These are phyloP conservation scores for Falco cherrug DNA, from an alignment of 2,797 vertebrate species.

Conservation along the genomic window DNA sequence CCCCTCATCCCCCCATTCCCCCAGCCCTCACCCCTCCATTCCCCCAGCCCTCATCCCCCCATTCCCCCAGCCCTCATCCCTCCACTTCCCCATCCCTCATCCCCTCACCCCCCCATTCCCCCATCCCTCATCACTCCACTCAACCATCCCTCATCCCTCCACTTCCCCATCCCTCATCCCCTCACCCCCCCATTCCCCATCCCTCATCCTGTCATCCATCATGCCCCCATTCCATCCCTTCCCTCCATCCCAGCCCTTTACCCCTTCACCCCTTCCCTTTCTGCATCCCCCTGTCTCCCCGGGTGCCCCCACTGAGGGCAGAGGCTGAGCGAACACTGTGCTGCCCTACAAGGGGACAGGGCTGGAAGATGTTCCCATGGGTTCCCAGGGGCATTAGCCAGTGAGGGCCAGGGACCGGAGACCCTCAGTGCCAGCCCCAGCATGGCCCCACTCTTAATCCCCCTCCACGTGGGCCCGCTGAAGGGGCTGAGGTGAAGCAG, in stretches of 20 bases:
- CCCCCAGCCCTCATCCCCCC: too few relatives aligned
- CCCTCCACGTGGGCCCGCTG: fast-evolving
- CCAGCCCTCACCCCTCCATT: too few relatives aligned
- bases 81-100: too few relatives aligned
- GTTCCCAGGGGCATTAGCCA: not conserved
- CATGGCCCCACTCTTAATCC: not conserved
- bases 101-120: fast-evolving
- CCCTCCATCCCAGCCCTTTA: not conserved
- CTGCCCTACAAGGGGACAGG: not conserved
- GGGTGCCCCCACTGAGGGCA: not conserved
- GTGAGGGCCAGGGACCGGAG: not conserved
- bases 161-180: too few relatives aligned
- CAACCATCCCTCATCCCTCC: too few relatives aligned
- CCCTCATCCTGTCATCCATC: too few relatives aligned
- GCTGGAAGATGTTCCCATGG: not conserved
- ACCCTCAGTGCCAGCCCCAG: not conserved
- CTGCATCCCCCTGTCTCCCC: not conserved
- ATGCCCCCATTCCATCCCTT: not conserved
- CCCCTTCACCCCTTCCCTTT: not conserved
- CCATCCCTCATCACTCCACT: not conserved
- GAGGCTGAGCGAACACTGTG: not conserved
- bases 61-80: fast-evolving
- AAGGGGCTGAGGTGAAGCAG: not conserved
- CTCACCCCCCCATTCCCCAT: too few relatives aligned
- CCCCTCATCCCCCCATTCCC: fast-evolving